Percentiles rank a stretch among this genome's conserved stretches.
Conservation (phyloP, 2,797 vertebrate species). For the Serranus cabrilla region DNA sequence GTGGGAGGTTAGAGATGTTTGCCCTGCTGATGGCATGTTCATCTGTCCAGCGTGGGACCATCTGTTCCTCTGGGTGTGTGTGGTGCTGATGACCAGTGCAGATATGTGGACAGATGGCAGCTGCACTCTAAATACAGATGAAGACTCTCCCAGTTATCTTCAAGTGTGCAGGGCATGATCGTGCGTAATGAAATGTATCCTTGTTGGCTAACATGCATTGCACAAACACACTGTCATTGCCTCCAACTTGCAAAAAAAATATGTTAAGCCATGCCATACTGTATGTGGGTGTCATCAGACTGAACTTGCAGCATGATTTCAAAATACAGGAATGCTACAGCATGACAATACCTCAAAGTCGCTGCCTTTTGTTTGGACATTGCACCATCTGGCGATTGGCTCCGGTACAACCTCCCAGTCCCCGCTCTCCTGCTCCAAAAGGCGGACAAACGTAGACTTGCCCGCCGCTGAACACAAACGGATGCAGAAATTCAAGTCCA, state of each 20-base stretch:
- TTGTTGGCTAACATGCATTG: neutral
- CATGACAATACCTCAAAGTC: slow-evolving; percentile 88
- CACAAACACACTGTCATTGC: neutral
- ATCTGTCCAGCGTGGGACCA: slow-evolving; percentile 63
- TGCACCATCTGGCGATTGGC: slow-evolving; percentile 96
- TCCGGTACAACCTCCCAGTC: slow-evolving; percentile 96
- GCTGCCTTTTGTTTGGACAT: slow-evolving; percentile 86
- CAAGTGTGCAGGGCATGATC: neutral
- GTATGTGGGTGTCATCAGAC: neutral
- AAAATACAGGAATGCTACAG: neutral
- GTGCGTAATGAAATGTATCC: neutral
- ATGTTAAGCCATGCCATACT: neutral
- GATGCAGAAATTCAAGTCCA: neutral
- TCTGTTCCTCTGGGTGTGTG: slow-evolving; percentile 66
- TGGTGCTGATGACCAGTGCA: slow-evolving; percentile 26
- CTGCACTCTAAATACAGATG: slow-evolving; percentile 76
- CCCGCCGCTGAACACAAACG: slow-evolving; percentile 87
- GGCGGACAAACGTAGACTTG: slow-evolving; percentile 92
- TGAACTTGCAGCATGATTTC: neutral
- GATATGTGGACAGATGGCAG: slow-evolving; percentile 70
- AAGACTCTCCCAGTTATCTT: slow-evolving; percentile 25
- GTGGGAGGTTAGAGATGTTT: slow-evolving; percentile 26
- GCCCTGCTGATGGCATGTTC: slow-evolving; percentile 50
- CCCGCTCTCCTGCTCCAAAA: slow-evolving; percentile 86
- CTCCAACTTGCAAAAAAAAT: neutral